These are phyloP conservation scores for Rotaria sp. DNA, from an alignment of 2,888 invertebrate species.

Conservation along the genomic window DNA sequence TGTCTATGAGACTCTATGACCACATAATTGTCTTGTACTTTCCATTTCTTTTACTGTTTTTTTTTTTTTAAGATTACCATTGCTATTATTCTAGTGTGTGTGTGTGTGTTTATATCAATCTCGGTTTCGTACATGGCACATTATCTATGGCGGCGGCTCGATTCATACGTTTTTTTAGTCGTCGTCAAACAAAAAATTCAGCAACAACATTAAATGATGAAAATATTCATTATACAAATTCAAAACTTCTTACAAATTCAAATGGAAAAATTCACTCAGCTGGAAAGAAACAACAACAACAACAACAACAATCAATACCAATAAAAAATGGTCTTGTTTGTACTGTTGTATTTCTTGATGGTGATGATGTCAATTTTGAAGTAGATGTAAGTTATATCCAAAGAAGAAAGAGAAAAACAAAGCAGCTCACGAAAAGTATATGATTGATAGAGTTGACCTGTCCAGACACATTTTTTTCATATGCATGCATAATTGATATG, in stretches of 20 bases:
- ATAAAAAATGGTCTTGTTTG: constrained; percentile 25
- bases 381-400: not conserved
- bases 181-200: not conserved
- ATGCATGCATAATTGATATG: not conserved
- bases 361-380: constrained; percentile 24
- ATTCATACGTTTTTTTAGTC: constrained; percentile 26
- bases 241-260: not conserved
- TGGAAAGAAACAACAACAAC: not conserved
- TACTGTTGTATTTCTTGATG: constrained; percentile 11
- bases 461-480: not conserved
- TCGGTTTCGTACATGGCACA: not conserved
- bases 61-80: not conserved
- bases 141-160: constrained; percentile 15
- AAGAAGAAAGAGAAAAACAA: too few species aligned
- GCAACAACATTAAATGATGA: not conserved
- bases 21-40: not conserved
- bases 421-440: not conserved
- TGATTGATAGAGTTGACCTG: not conserved
- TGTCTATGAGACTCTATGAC: not conserved
- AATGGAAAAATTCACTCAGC: not conserved
- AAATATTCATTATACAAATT: not conserved
- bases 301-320: not conserved
- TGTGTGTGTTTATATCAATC: not conserved
- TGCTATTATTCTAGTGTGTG: not conserved
- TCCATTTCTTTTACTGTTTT: not conserved